These are phyloP conservation scores for Ctenochaetus hawaiiensis DNA, from an alignment of 2,797 vertebrate species.

Conservation along the genomic window DNA sequence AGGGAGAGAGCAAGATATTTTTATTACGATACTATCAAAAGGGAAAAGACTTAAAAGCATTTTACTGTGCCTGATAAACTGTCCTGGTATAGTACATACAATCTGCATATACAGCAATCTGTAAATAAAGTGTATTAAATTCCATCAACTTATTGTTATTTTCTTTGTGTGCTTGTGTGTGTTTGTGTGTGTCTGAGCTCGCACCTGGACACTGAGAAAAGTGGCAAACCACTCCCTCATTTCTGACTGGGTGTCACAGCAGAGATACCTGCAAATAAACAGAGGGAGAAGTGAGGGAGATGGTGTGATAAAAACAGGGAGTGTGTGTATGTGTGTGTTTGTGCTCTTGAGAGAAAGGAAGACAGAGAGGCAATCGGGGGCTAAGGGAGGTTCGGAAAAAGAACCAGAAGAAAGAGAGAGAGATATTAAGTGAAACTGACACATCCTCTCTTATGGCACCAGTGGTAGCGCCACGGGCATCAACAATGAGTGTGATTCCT, in stretches of 20 bases:
- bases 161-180: slow-evolving; percentile 2
- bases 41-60: neutral
- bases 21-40: too few species aligned
- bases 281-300: slow-evolving; percentile 41
- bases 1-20: neutral
- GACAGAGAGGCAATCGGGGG: neutral
- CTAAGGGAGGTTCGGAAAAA: neutral
- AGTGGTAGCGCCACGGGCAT: slow-evolving; percentile 13
- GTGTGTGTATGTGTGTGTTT: neutral
- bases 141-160: neutral
- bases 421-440: slow-evolving; percentile 42
- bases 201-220: slow-evolving; percentile 93
- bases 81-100: neutral
- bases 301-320: slow-evolving; percentile 14
- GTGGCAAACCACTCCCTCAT: slow-evolving; percentile 95
- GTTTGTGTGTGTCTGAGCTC: slow-evolving; percentile 14
- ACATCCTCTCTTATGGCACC: neutral
- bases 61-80: neutral
- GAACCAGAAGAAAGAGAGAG: slow-evolving; percentile 1
- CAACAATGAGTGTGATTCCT: slow-evolving; percentile 43
- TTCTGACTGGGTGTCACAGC: slow-evolving; percentile 91
- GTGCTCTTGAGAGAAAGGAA: slow-evolving; percentile 6
- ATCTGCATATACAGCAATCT: neutral
- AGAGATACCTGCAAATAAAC: slow-evolving; percentile 90
- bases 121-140: neutral